phyloP scores from a whole-genome alignment of 2,888 invertebrate genomes.

The Nesidiocoris tenuis region DNA sequence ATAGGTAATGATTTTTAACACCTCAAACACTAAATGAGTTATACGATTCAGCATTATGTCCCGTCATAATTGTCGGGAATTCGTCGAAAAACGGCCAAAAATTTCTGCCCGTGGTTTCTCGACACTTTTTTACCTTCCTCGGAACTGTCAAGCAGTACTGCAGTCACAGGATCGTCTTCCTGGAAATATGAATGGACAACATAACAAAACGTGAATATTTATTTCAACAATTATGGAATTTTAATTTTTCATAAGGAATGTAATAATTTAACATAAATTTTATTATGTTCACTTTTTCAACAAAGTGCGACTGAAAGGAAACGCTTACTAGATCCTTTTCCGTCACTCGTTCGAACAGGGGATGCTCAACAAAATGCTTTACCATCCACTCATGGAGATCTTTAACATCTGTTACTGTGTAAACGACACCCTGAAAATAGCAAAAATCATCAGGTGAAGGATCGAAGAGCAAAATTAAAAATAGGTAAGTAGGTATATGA shows the following conservation, averaged over 20 bases:
- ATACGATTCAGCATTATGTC: no score
- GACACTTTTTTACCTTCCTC: slow-evolving; percentile 99
- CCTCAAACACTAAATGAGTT: no score
- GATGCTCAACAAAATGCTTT: slow-evolving; percentile 84
- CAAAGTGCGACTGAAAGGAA: no score
- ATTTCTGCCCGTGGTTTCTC: slow-evolving; percentile 91
- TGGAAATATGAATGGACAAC: slow-evolving; percentile 53
- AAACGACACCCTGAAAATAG: slow-evolving; percentile 79
- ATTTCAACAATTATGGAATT: no score
- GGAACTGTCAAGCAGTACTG: slow-evolving; percentile 85
- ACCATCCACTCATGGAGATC: slow-evolving; percentile 98
- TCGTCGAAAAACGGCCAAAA: slow-evolving; percentile 83
- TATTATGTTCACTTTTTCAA: no score
- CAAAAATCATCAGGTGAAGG: no score
- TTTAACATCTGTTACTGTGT: slow-evolving; percentile 96
- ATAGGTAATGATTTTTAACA: no score
- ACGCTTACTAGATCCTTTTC: slow-evolving; percentile 71
- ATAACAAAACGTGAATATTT: no score
- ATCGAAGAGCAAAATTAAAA: slow-evolving; percentile 32
- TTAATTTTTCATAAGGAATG: not conserved
- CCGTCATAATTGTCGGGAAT: slow-evolving; percentile 58
- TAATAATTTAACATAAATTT: not conserved
- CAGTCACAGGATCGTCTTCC: slow-evolving; percentile 81
- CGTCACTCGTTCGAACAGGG: slow-evolving; percentile 75
- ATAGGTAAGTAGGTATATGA: no score